Conservation (phyloP, 2,888 invertebrate species). For the Xylocampa areola region DNA sequence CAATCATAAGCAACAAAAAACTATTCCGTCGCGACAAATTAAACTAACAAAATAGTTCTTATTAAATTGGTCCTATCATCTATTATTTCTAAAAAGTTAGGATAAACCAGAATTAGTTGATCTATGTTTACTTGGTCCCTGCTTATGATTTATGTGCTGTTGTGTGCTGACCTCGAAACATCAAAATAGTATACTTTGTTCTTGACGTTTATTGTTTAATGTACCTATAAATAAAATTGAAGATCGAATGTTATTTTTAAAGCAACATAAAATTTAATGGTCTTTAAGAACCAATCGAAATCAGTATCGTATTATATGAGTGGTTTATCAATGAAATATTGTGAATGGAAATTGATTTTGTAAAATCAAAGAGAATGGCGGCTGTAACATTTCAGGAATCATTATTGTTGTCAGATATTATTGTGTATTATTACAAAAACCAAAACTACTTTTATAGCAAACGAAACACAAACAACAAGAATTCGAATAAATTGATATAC, state of each 20-base stretch:
- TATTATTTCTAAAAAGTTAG: neutral
- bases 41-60: slow-evolving; percentile 25
- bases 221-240: slow-evolving; percentile 25
- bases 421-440: no score
- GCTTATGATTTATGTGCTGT: slow-evolving; percentile 37
- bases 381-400: no score
- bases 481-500: no score
- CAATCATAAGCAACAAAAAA: slow-evolving; percentile 14
- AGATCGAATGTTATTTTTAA: slow-evolving; percentile 12
- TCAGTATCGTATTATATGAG: slow-evolving; percentile 4
- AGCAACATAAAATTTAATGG: slow-evolving; percentile 27
- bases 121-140: slow-evolving; percentile 34
- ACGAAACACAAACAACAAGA: no score
- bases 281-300: slow-evolving; percentile 9
- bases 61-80: neutral
- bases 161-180: slow-evolving; percentile 33
- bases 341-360: neutral
- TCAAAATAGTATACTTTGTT: slow-evolving; percentile 35
- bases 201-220: slow-evolving; percentile 12
- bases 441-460: no score
- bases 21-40: slow-evolving; percentile 8
- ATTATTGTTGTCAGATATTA: no score
- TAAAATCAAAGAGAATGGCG: neutral
- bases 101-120: slow-evolving; percentile 19
- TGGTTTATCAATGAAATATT: slow-evolving; percentile 13